Conservation (phyloP, 2,797 vertebrate species). For the Malacoraja senta region DNA sequence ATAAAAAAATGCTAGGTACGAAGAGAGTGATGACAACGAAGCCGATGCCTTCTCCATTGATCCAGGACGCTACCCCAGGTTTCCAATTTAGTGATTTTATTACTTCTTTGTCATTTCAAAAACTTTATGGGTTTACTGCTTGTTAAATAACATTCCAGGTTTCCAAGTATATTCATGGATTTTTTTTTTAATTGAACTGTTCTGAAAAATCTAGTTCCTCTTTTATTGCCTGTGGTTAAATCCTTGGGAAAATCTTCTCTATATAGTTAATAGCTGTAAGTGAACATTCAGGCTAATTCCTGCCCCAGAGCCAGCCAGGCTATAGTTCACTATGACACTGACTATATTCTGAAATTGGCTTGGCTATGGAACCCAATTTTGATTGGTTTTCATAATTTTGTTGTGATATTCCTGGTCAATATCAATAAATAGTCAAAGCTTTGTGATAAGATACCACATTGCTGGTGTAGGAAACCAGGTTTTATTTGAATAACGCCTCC, state of each 20-base stretch:
- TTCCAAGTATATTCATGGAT: background rate
- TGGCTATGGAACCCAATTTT: background rate
- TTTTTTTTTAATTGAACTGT: too few species aligned
- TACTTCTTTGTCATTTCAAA: background rate
- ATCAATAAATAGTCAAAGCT: background rate
- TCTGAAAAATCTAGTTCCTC: background rate
- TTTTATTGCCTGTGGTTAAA: background rate
- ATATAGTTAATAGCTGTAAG: too few species aligned
- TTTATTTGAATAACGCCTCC: background rate
- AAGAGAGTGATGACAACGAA: conserved; percentile 11
- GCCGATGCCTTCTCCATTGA: conserved; percentile 3
- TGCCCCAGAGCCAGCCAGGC: background rate
- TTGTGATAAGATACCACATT: background rate
- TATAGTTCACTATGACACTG: background rate
- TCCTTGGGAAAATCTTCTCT: too few species aligned
- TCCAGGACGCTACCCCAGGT: conserved; percentile 4
- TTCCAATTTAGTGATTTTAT: conserved; percentile 1
- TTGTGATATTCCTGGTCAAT: background rate
- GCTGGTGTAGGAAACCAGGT: background rate
- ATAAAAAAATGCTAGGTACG: conserved; percentile 9
- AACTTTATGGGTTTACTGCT: background rate
- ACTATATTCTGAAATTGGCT: background rate
- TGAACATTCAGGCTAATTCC: background rate
- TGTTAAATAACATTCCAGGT: background rate
- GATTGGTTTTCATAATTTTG: background rate